Evolutionary conservation across 2,797 vertebrate genomes (phyloP), one percentile per base, ranked within the genome.

Genomic region (Trichosurus vulpecula): DNA sequence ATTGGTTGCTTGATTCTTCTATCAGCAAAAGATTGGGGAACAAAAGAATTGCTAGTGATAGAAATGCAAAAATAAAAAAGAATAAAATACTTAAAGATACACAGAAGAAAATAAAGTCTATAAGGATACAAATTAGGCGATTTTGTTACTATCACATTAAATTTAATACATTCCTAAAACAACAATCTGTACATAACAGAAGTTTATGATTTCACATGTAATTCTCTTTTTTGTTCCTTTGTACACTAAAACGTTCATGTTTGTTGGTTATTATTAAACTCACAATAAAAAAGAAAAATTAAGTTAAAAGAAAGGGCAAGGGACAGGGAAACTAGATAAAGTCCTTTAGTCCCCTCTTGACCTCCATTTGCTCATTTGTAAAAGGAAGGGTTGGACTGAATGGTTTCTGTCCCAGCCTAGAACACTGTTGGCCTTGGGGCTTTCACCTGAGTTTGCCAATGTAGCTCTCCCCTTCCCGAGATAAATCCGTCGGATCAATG

Each of bases 391-490:
- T n/a, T 81, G 19, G 25, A 47, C 0, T 47, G 41, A 47, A 74
- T 22, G 35, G 66, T 81, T 81, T 81, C 74, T 81, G 74, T 81
- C 47, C 16, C 4, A 11, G 74, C 22, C 41, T 81, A 81, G 41
- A 31, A 27, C 66, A 22, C 41, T 47, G 41, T 81, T 3, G 3
- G 22, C 22, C 9, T 22, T 47, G 47, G 30, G 91, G 25, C 87
- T 92, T 97, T 98, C 97, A 99, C 99, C 99, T 99, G 97, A 99
- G 99, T 98, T 99, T 99, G 58, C 99, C 99, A n/a, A 99, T 98
- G 96, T 99, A 99, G 97, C 99, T 99, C 98, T 99, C 99, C 19
- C 99, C 99, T 98, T 99, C 99, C 2, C 99, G 99, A 1, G 99
- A 99, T 96, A 99, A 98, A 97, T 99, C 99, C 6, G 99, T 99